phyloP scores from a whole-genome alignment of 2,113 vertebrate genomes.

The Cavia aperea region DNA sequence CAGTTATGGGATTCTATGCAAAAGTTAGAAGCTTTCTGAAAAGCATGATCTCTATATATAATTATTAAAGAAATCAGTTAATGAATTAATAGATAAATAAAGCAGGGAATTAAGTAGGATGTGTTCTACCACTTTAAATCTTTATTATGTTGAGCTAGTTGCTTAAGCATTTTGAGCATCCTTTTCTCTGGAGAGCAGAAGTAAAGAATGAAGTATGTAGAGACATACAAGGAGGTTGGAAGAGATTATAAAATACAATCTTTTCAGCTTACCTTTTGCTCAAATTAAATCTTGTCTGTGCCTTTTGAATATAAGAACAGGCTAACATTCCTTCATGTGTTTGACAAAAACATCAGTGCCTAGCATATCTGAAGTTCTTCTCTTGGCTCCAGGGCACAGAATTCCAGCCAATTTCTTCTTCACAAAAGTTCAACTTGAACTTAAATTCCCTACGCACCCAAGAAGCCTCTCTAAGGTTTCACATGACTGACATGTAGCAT shows the following conservation, averaged over 20 bases:
- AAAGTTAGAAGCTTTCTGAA: background rate
- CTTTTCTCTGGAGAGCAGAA: background rate
- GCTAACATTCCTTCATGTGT: slow-evolving; percentile 14
- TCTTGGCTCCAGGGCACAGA: slow-evolving; percentile 36
- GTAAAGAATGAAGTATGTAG: background rate
- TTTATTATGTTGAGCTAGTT: background rate
- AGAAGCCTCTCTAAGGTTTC: slow-evolving; percentile 38
- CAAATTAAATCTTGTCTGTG: background rate
- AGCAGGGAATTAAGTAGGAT: background rate
- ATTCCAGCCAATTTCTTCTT: slow-evolving; percentile 48
- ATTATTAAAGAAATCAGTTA: background rate
- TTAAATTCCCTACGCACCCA: slow-evolving; percentile 38
- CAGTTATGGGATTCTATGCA: background rate
- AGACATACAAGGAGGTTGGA: background rate
- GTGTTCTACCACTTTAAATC: background rate
- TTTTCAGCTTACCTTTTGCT: background rate
- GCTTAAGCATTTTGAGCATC: background rate
- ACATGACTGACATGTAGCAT: slow-evolving; percentile 35
- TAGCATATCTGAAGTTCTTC: slow-evolving; percentile 22
- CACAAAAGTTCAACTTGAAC: slow-evolving; percentile 48
- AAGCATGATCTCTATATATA: background rate
- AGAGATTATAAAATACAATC: background rate
- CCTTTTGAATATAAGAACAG: background rate
- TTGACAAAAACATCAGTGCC: slow-evolving; percentile 11
- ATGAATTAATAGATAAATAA: background rate